Conservation (phyloP, 2,797 vertebrate genomes). For the Cryptoblepharus egeriae region DNA sequence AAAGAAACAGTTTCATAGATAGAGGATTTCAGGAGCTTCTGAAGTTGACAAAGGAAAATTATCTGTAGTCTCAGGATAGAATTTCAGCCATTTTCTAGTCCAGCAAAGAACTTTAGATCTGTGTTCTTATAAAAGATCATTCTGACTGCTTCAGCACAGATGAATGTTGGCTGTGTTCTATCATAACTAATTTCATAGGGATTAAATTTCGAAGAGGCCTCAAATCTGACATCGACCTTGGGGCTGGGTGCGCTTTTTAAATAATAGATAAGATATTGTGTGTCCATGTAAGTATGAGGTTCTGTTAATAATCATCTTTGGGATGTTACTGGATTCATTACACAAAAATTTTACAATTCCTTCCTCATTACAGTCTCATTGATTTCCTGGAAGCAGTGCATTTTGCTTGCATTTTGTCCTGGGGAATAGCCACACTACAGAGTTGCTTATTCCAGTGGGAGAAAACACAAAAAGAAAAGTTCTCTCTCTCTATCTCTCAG, state of each 20-base stretch:
- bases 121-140: slow-evolving; percentile 8
- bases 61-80: slow-evolving; percentile 6
- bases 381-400: not conserved
- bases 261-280: not conserved
- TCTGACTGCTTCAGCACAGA: slow-evolving; percentile 27
- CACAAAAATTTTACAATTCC: not conserved
- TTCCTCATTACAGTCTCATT: not conserved
- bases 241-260: too few species aligned
- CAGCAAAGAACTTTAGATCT: not conserved
- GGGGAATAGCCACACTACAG: not conserved
- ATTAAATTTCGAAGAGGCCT: not conserved
- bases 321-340: not conserved
- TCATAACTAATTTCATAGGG: not conserved
- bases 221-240: not conserved
- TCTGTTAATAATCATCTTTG: not conserved
- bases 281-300: not conserved
- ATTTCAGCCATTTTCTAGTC: not conserved
- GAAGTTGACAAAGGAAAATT: slow-evolving; percentile 21
- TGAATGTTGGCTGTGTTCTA: slow-evolving; percentile 23
- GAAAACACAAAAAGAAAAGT: not conserved
- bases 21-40: slow-evolving; percentile 25
- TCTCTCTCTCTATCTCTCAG: too few species aligned
- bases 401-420: not conserved
- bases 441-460: not conserved
- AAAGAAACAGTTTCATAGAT: slow-evolving; percentile 8